Evolutionary conservation across 2,888 invertebrate species (phyloP), one percentile per base, ranked within the genome.

Genomic region (Cistogaster globosa): DNA sequence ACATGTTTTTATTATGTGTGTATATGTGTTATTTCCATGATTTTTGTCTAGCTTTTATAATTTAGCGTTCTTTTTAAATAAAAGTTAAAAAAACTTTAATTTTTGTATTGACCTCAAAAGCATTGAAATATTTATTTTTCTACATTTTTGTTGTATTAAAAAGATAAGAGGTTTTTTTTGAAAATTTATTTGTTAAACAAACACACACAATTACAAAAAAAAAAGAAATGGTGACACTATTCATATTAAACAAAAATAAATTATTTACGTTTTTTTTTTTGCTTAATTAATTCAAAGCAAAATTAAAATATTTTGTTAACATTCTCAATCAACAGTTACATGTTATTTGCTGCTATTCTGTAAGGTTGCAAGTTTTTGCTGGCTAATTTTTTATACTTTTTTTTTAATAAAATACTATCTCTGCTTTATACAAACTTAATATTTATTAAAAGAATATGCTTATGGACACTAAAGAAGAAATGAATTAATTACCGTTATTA

Each of bases 151-250:
- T 55, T 48, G 22, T 58, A 68, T 74, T 71, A 51, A 83, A 83
- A 32, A 79, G 81, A 81, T 84, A 81, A 81, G 68, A 84, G 81
- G 74, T 79, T 42, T 62, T 62, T 68, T 62, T 68, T 68, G 45
- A 76, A 84, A 72, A 53, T 57, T 58, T 65, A 51, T 45, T 69
- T 65, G 58, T 75, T 74, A 67, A 80, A 45, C n/a, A 62, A 55
- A 26, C 32, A 67, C 22, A 42, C 11, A 36, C 16, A 63, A 20
- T 58, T 68, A 48, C n/a, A n/a, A n/a, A 48, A 48, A 14, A 6
- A 48, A 48, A 14, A 48, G 14, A 48, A 42, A 42, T 42, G 42
- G 42, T 42, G 42, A 42, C 5, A 48, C 14, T 14, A 42, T 42
- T 14, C 14, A 14, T 2, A 42, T 42, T 42, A 42, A 42, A 32